Percentiles rank a stretch among this genome's conserved stretches.
phyloP scores from a whole-genome alignment of 64 coral and sea anemone species.

The Porites lutea region DNA sequence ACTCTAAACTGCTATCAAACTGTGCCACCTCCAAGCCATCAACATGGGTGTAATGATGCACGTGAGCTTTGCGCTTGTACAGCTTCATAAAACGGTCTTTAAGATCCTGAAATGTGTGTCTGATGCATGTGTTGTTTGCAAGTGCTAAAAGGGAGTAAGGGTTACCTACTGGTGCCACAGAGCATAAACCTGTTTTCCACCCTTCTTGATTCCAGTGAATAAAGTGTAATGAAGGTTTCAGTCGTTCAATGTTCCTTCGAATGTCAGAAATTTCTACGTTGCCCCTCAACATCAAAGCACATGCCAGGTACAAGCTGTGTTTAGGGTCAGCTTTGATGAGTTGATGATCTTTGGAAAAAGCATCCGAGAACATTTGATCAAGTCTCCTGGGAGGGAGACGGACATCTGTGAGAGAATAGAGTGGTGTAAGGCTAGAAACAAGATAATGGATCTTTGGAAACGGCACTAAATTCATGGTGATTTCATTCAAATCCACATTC shows the following conservation, averaged over 20 bases:
- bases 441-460: slow-evolving; percentile 98
- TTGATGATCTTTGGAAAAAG: slow-evolving; percentile 94
- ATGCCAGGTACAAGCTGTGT: slow-evolving; percentile 92
- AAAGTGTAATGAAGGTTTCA: slow-evolving; percentile 91
- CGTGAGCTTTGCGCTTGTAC: slow-evolving; percentile 91
- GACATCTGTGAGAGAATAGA: slow-evolving; percentile 95
- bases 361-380: slow-evolving; percentile 97
- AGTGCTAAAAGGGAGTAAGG: slow-evolving; percentile 93
- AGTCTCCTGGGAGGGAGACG: slow-evolving; percentile 85
- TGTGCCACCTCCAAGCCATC: slow-evolving; percentile 80
- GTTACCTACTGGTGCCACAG: slow-evolving; percentile 89
- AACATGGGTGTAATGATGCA: slow-evolving; percentile 94
- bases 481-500: slow-evolving; percentile 99
- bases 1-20: slow-evolving; percentile 93
- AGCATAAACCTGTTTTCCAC: slow-evolving; percentile 97
- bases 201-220: slow-evolving; percentile 99
- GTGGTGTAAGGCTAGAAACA: slow-evolving; percentile 93
- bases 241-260: slow-evolving; percentile 94
- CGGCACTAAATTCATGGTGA: slow-evolving; percentile 98
- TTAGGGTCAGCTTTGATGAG: slow-evolving; percentile 97
- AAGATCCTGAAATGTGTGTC: slow-evolving; percentile 81
- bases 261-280: slow-evolving; percentile 98
- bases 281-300: slow-evolving; percentile 94
- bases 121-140: slow-evolving; percentile 96
- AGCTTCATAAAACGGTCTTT: slow-evolving; percentile 93